phyloP scores from a whole-genome alignment of 2,797 vertebrate genomes.

The Oreochromis mossambicus region DNA sequence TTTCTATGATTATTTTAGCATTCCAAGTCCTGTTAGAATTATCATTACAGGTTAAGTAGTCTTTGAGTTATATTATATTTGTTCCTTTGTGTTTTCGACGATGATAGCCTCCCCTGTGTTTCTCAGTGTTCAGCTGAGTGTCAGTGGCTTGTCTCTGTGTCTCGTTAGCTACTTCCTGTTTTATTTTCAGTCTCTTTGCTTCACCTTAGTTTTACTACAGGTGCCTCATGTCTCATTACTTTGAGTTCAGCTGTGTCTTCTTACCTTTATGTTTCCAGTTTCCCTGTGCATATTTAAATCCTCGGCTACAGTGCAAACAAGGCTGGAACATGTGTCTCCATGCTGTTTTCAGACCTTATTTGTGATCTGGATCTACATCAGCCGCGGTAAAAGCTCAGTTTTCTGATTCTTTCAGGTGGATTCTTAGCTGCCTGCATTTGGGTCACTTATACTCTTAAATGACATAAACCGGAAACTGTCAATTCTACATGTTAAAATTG shows the following conservation, averaged over 20 bases:
- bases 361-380: background rate
- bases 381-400: fast-evolving
- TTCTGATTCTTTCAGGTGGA: background rate
- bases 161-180: background rate
- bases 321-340: background rate
- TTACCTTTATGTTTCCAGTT: background rate
- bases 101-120: fast-evolving
- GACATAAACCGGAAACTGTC: background rate
- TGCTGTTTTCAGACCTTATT: fast-evolving
- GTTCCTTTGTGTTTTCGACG: background rate
- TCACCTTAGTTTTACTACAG: background rate
- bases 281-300: background rate
- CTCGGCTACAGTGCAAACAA: background rate
- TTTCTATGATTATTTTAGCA: fast-evolving
- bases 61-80: background rate
- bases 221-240: background rate
- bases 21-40: fast-evolving
- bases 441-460: background rate
- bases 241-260: background rate
- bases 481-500: fast-evolving
- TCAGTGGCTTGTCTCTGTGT: background rate
- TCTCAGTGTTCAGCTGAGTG: background rate
- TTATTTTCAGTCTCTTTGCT: background rate
- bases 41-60: fast-evolving
- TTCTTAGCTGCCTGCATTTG: background rate